Conservation (phyloP, 2,113 vertebrate species). For the Holacanthus passer region DNA sequence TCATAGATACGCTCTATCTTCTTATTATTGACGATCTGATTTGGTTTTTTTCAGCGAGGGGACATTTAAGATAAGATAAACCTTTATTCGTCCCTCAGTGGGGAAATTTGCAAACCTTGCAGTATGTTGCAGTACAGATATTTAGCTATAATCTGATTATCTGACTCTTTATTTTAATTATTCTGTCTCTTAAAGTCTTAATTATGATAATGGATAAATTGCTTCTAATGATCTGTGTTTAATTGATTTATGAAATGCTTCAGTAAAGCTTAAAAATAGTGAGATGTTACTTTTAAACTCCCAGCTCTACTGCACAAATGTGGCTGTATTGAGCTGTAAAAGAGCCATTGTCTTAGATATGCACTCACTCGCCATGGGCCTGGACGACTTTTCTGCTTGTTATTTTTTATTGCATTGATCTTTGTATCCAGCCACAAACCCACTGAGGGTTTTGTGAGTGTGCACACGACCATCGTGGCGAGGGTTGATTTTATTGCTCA, state of each 20-base stretch:
- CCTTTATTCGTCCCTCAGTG: no score
- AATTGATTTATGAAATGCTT: not conserved
- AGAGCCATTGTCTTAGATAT: not conserved
- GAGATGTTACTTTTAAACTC: conserved; percentile 1
- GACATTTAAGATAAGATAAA: no score
- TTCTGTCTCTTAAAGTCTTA: not conserved
- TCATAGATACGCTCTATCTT: not conserved
- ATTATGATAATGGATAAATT: not conserved
- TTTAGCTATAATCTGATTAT: not conserved
- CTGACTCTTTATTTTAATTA: not conserved
- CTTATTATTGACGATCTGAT: not conserved
- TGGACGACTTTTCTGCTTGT: not conserved
- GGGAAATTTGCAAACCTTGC: no score
- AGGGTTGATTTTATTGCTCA: not conserved
- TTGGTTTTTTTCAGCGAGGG: not conserved
- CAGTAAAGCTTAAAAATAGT: not conserved
- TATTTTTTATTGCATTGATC: conserved; percentile 12
- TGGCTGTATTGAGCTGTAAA: not conserved
- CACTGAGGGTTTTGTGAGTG: not conserved
- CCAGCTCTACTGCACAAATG: not conserved
- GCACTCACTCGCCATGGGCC: not conserved
- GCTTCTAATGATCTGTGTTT: not conserved
- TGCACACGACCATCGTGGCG: not conserved
- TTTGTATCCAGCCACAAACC: not conserved
- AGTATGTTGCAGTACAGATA: not conserved